phyloP scores from a whole-genome alignment of 1,140 invertebrate species.

The Latrodectus geometricus region DNA sequence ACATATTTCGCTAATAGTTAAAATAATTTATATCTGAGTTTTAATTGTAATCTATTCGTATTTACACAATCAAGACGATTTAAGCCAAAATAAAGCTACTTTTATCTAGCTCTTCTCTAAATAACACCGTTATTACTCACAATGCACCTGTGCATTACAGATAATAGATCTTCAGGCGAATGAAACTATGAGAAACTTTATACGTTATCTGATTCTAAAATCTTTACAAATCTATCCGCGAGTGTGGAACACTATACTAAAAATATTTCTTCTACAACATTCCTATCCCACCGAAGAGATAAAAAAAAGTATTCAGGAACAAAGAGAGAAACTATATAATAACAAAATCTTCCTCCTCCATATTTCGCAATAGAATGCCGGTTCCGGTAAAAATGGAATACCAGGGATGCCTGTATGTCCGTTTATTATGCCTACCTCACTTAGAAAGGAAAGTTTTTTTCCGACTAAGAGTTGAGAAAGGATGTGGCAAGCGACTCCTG shows the following conservation, averaged over 20 bases:
- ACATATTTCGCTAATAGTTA: no score
- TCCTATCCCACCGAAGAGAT: not conserved
- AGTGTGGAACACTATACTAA: not conserved
- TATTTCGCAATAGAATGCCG: not conserved
- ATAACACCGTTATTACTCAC: no score
- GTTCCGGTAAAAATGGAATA: not conserved
- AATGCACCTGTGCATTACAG: not conserved
- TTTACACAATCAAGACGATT: no score
- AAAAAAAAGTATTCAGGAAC: not conserved
- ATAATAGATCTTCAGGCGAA: not conserved
- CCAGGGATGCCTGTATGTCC: not conserved
- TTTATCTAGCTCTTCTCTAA: no score
- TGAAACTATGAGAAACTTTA: not conserved
- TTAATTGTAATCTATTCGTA: no score
- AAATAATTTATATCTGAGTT: no score
- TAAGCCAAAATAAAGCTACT: no score
- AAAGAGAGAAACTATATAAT: not conserved
- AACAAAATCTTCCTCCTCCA: not conserved
- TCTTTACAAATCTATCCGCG: not conserved
- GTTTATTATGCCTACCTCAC: not conserved
- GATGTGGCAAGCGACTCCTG: not conserved
- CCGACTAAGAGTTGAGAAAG: not conserved
- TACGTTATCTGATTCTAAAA: not conserved
- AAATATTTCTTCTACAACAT: not conserved
- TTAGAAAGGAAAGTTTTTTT: not conserved